Evolutionary conservation across 1,140 invertebrate genomes (phyloP).

Genomic region (Camponotus floridanus): DNA sequence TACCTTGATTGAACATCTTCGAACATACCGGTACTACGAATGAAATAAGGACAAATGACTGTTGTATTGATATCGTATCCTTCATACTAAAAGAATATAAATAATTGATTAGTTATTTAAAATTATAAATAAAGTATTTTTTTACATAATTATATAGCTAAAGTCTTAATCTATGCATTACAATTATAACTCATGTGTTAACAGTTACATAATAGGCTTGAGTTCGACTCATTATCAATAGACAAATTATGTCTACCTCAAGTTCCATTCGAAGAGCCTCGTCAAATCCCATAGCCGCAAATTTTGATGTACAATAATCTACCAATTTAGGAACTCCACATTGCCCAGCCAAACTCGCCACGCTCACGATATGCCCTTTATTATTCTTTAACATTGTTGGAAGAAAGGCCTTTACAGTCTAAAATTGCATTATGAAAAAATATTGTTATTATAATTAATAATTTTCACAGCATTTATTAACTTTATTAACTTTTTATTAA

Average conservation of each 20-base stretch:
- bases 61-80: conserved; percentile 93
- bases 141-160: too few species aligned
- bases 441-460: not conserved
- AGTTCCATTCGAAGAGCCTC: conserved; percentile 94
- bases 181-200: not conserved
- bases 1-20: conserved; percentile 94
- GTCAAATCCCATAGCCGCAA: conserved; percentile 96
- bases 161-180: not conserved
- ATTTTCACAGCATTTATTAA: not conserved
- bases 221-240: not conserved
- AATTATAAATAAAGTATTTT: too few species aligned
- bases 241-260: conserved; percentile 81
- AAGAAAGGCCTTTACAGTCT: conserved; percentile 94
- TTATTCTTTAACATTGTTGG: conserved; percentile 97
- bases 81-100: conserved; percentile 69
- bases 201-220: not conserved
- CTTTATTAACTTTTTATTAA: not conserved
- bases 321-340: conserved; percentile 93
- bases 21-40: conserved; percentile 96
- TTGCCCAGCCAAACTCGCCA: conserved; percentile 97
- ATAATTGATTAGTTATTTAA: not conserved
- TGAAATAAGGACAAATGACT: conserved; percentile 97
- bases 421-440: conserved; percentile 41
- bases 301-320: conserved; percentile 98
- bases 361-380: conserved; percentile 97